phyloP scores from a whole-genome alignment of 2,113 vertebrate genomes.

The Garra rufa region DNA sequence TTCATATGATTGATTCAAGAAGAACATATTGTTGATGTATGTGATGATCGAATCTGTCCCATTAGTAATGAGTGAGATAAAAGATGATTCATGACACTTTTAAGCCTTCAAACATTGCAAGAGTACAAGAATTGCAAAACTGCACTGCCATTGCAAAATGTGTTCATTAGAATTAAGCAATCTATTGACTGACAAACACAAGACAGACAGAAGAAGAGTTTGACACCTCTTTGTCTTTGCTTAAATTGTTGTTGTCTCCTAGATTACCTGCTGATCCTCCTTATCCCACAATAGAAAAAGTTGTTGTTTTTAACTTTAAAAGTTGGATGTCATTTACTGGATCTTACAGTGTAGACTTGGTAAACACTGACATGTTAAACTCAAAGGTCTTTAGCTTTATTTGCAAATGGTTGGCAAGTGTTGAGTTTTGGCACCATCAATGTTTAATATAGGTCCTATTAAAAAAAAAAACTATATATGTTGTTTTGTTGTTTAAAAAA shows the following conservation, averaged over 20 bases:
- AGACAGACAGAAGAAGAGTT: neutral
- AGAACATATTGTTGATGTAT: no score
- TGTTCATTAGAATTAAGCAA: neutral
- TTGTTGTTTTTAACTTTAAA: neutral
- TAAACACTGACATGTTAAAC: neutral
- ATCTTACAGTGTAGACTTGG: neutral
- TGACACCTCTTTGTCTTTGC: neutral
- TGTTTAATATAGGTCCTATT: neutral
- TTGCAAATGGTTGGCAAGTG: neutral
- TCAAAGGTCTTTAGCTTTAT: constrained; percentile 15
- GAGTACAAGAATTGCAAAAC: neutral
- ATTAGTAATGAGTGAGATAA: neutral
- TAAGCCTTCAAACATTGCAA: neutral
- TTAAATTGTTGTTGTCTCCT: neutral
- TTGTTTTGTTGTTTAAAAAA: no score
- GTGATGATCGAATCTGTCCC: neutral
- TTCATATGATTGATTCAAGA: neutral
- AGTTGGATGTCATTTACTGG: constrained; percentile 5
- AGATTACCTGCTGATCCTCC: neutral
- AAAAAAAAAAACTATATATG: neutral
- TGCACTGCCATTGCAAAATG: no score
- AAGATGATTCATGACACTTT: neutral
- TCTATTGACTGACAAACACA: neutral
- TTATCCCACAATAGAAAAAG: neutral
- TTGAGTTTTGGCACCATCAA: neutral